Evolutionary conservation across 1,140 invertebrate genomes (phyloP).

Genomic region (Drosophila santomea): DNA sequence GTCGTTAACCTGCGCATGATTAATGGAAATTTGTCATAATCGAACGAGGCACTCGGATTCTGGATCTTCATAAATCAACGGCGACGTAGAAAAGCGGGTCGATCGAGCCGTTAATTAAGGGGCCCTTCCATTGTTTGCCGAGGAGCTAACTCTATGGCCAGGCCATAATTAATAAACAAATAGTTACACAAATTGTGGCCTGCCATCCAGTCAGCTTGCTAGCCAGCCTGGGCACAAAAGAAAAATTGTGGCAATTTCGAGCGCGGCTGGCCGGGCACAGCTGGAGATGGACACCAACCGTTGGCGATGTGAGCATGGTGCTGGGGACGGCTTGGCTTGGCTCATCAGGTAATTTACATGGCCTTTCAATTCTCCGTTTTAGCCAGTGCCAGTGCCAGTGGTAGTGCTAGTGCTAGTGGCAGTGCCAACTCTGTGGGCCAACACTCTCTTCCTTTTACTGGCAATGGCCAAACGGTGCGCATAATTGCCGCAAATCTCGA

Average conservation of each 20-base stretch:
- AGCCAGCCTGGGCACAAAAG: slow-evolving; percentile 18
- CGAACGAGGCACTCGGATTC: slow-evolving; percentile 23
- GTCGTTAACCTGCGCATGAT: slow-evolving; percentile 75
- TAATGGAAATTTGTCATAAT: slow-evolving; percentile 78
- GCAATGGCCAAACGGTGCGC: slow-evolving; percentile 67
- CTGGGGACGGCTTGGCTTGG: slow-evolving; percentile 41
- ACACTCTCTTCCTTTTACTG: slow-evolving; percentile 81
- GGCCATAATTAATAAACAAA: slow-evolving; percentile 80
- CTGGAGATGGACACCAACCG: slow-evolving; percentile 56
- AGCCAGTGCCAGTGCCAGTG: slow-evolving; percentile 10
- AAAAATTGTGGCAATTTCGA: slow-evolving; percentile 72
- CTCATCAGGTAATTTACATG: slow-evolving; percentile 79
- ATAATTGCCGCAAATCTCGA: slow-evolving; percentile 78
- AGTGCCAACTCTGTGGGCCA: slow-evolving; percentile 47
- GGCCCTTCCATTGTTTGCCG: slow-evolving; percentile 32
- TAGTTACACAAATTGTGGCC: slow-evolving; percentile 53
- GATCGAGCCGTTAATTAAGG: slow-evolving; percentile 67
- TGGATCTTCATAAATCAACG: slow-evolving; percentile 68
- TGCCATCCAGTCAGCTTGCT: neutral
- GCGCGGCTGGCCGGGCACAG: slow-evolving; percentile 54
- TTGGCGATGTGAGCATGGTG: neutral
- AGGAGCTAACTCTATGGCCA: slow-evolving; percentile 22
- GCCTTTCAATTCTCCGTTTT: slow-evolving; percentile 75
- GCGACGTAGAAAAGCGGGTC: slow-evolving; percentile 58
- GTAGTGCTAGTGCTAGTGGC: slow-evolving; percentile 2